Evolutionary conservation across 2,888 invertebrate genomes (phyloP), one percentile per base, ranked within the genome.

Genomic region (Meteorus colon): DNA sequence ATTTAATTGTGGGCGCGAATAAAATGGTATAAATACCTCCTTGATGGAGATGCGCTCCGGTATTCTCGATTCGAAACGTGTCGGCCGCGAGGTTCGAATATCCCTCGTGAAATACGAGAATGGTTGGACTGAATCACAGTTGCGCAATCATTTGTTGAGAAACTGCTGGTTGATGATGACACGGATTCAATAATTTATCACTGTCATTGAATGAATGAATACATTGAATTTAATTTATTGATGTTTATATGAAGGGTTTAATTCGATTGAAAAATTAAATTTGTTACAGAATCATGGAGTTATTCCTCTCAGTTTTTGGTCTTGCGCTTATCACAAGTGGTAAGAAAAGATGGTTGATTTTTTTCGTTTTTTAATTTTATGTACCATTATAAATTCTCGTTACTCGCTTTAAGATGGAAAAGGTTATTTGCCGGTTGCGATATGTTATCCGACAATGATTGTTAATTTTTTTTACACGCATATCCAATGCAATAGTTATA

Each of bases 51-150:
- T 81, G 77, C 60, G 77, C 75, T 29, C 80, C 80, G 75, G 69
- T 60, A 73, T 55, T 74, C 71, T 74, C 73, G 75, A 78, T 79
- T 79, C 74, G 78, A 75, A 76, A 74, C 70, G 65, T 77, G 78
- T 74, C 79, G 81, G 71, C 79, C 80, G 80, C 78, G 75, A 70
- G 80, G 74, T 67, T 79, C 19, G 72, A 67, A 62, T 59, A 63
- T 31, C 71, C 34, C 55, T 70, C 67, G 73, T 75, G 12, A 41
- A 41, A 12, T 41, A 41, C 41, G 12, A 41, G 41, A 41, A 2
- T 12, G 41, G 41, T 41, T 12, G 55, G 59, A 16, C 16, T n/a
- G 24, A 59, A n/a, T 41, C 41, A 51, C 72, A 60, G 72, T 45
- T 45, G 66, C 77, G 77, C 77, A 76, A 80, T 77, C 73, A 55